phyloP scores from a whole-genome alignment of 2,113 vertebrate species.

The Xyliphius kryptos region DNA sequence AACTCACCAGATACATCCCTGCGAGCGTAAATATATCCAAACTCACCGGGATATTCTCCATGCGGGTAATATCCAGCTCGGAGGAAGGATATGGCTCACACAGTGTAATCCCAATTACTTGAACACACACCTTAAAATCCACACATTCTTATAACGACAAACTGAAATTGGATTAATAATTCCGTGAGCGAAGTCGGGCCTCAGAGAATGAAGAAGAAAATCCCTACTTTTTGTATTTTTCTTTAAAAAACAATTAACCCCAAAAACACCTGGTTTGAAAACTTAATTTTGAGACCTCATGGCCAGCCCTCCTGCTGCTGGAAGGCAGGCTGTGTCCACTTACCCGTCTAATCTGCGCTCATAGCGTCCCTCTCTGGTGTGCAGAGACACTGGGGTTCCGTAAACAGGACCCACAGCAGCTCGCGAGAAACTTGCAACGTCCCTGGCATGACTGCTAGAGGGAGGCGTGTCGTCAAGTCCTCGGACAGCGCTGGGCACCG shows the following conservation, averaged over 20 bases:
- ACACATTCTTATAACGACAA: constrained; percentile 55
- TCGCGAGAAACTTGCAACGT: constrained; percentile 99
- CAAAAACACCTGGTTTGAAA: constrained; percentile 44
- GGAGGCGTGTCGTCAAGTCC: constrained; percentile 97
- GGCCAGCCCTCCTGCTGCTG: constrained; percentile 56
- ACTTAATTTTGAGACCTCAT: constrained; percentile 55
- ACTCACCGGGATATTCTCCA: constrained; percentile 66
- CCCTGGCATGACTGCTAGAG: constrained; percentile 94
- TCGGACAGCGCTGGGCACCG: constrained; percentile 93
- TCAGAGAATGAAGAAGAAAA: constrained; percentile 60
- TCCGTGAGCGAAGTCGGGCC: constrained; percentile 59
- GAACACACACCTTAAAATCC: constrained; percentile 56
- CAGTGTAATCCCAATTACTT: constrained; percentile 57
- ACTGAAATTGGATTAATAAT: constrained; percentile 51
- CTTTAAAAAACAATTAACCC: constrained; percentile 53
- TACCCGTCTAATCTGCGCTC: constrained; percentile 84
- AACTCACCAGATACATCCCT: constrained; percentile 56
- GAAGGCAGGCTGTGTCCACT: constrained; percentile 71
- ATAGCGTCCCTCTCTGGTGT: constrained; percentile 99
- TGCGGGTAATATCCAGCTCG: constrained; percentile 65
- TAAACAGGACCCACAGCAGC: constrained; percentile 92
- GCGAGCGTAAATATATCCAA: constrained; percentile 62
- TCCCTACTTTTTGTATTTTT: constrained; percentile 69
- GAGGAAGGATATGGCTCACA: constrained; percentile 51
- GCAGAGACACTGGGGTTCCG: constrained; percentile 90